Evolutionary conservation across 2,888 invertebrate genomes (phyloP), one percentile per base, ranked within the genome.

Genomic region (Drosophila paranaensis): DNA sequence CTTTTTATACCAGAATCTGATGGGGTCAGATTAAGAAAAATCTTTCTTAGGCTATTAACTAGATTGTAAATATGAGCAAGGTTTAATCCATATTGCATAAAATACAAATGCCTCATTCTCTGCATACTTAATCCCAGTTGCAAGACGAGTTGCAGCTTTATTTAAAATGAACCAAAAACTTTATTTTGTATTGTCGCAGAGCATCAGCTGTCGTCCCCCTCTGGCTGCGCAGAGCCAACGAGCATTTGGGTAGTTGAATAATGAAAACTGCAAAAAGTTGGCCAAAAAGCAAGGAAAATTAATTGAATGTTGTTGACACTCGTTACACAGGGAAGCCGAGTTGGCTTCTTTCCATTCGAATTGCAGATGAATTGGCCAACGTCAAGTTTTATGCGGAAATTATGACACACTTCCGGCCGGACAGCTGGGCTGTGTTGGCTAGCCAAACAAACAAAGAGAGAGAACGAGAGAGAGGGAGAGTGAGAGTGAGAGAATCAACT

Each of bases 261-360:
- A 55, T 50, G 61, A 45, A 63, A 60, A 20, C 42, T 53, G 63
- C 20, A 46, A 71, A 71, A 78, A 62, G 54, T 77, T 77, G 25
- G 9, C 46, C 53, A 30, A 71, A 65, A 80, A 76, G 68, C 71
- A 74, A 48, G 72, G 69, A 70, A 84, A 84, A 87, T 84, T 78
- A 87, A 87, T 84, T 84, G 80, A 84, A 84, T 80, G 77, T 64
- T 87, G 82, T 87, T 87, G 85, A 81, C 70, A 73, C 64, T 75
- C 63, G 70, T 63, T 63, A 61, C 68, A 65, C 62, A 70, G 71
- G 60, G 68, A 61, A 50, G 33, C 61, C 42, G 13, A 64, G 42
- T 30, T 13, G 25, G 64, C 56, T 35, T 25, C 61, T 64, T 56
- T 55, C 45, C 75, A 76, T 77, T 84, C 82, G 74, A 79, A 87